Evolutionary conservation across 2,113 vertebrate species (phyloP).

Genomic region (Brachyhypopomus occidentalis): DNA sequence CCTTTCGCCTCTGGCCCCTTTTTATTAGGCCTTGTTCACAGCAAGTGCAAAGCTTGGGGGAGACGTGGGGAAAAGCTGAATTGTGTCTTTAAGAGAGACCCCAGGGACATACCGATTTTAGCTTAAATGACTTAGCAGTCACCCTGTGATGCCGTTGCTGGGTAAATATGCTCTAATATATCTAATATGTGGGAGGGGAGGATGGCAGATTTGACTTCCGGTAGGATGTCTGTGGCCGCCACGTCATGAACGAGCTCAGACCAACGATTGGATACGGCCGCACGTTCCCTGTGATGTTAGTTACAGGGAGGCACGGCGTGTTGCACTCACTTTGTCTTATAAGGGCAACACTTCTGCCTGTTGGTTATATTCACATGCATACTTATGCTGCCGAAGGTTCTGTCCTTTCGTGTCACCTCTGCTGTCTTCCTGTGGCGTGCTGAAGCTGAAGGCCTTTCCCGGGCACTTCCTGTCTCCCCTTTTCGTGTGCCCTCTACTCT

Average conservation of each 20-base stretch:
- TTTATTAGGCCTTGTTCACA: not conserved
- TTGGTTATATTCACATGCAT: not conserved
- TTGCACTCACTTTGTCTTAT: not conserved
- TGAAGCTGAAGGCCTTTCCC: not conserved
- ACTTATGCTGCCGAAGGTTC: not conserved
- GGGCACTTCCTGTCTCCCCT: not conserved
- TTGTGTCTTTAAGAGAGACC: constrained; percentile 52
- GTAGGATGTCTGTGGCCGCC: constrained; percentile 5
- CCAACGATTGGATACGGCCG: too few species aligned
- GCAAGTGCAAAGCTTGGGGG: not conserved
- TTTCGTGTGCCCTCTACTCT: constrained; percentile 1
- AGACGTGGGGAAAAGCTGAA: not conserved
- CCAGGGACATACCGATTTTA: constrained; percentile 70
- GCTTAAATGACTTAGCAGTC: constrained; percentile 69
- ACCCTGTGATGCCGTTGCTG: constrained; percentile 63
- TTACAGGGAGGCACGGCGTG: too few species aligned
- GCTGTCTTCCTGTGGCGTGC: too few species aligned
- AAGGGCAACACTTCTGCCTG: not conserved
- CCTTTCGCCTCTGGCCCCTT: not conserved
- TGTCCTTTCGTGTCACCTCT: too few species aligned
- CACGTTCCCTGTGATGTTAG: not conserved
- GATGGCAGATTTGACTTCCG: constrained; percentile 29
- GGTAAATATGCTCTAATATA: constrained; percentile 53
- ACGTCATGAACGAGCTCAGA: not conserved
- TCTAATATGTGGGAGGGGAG: constrained; percentile 35